Percentiles rank a stretch among this genome's conserved stretches.
Evolutionary conservation across 2,888 invertebrate genomes (phyloP).

Genomic region (Synanthedon vespiformis): DNA sequence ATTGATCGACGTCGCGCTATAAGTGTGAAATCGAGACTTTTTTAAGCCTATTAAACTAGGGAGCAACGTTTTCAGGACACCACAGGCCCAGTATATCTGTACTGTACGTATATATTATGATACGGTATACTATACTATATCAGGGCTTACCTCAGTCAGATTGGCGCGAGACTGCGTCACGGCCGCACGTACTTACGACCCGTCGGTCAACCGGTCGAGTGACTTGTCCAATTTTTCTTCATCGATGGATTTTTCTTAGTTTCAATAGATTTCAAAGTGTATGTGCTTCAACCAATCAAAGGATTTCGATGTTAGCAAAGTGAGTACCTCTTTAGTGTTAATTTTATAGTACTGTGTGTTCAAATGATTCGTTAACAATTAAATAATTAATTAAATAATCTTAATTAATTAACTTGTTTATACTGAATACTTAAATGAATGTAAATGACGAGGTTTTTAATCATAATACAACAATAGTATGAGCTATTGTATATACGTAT

Average conservation of each 20-base stretch:
- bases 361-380: too few relatives aligned
- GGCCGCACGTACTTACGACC: conserved; percentile 15
- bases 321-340: conserved; percentile 2
- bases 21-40: background rate
- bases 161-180: conserved; percentile 21
- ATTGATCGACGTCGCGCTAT: too few relatives aligned
- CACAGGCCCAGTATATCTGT: conserved; percentile 6
- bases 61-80: background rate
- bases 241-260: background rate
- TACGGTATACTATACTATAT: conserved; percentile 1
- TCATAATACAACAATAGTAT: too few relatives aligned
- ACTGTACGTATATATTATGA: conserved; percentile 5
- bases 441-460: too few relatives aligned
- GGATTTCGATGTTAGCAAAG: conserved; percentile 5
- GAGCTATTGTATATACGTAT: too few relatives aligned
- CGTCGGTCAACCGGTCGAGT: conserved; percentile 2
- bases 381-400: too few relatives aligned
- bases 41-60: background rate
- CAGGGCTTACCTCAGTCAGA: conserved; percentile 16
- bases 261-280: background rate
- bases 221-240: conserved; percentile 2
- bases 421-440: too few relatives aligned
- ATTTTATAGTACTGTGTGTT: background rate
- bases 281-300: conserved; percentile 4
- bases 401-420: too few relatives aligned